phyloP scores from a whole-genome alignment of 2,888 invertebrate species.

The Microctonus hyperodae region DNA sequence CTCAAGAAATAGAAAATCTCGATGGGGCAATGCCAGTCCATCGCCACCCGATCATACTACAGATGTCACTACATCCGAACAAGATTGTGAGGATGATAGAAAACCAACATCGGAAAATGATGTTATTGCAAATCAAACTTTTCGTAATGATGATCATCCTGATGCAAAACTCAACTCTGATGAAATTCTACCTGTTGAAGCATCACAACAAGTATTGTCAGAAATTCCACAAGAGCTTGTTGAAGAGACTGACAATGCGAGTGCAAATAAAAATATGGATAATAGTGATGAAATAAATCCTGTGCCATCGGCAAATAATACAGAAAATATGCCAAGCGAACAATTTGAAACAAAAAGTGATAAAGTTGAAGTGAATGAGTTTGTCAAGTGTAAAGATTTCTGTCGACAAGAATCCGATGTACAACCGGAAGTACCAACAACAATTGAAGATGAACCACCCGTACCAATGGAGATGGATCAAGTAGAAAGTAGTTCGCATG shows the following conservation, averaged over 20 bases:
- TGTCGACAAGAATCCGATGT: background rate
- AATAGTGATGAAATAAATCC: slow-evolving; percentile 17
- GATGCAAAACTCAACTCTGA: background rate
- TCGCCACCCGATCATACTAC: slow-evolving; percentile 39
- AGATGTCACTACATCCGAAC: slow-evolving; percentile 30
- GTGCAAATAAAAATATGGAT: background rate
- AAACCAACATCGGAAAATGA: slow-evolving; percentile 25
- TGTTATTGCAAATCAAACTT: background rate
- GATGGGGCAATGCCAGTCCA: slow-evolving; percentile 49
- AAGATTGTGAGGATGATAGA: slow-evolving; percentile 33
- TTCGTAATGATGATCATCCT: background rate
- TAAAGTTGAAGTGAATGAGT: slow-evolving; percentile 1
- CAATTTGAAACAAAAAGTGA: background rate
- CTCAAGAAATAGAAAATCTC: slow-evolving; percentile 50
- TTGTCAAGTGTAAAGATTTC: background rate
- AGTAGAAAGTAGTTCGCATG: slow-evolving; percentile 16
- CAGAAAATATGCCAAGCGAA: slow-evolving; percentile 20
- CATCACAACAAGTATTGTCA: background rate
- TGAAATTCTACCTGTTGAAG: background rate
- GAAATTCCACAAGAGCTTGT: background rate
- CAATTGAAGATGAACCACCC: slow-evolving; percentile 2
- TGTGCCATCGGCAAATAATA: slow-evolving; percentile 1
- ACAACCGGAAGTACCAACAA: background rate
- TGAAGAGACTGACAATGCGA: background rate
- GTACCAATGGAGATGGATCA: slow-evolving; percentile 1